These are phyloP conservation scores for Fabriciana adippe DNA, from an alignment of 2,888 invertebrate species.

Conservation along the genomic window DNA sequence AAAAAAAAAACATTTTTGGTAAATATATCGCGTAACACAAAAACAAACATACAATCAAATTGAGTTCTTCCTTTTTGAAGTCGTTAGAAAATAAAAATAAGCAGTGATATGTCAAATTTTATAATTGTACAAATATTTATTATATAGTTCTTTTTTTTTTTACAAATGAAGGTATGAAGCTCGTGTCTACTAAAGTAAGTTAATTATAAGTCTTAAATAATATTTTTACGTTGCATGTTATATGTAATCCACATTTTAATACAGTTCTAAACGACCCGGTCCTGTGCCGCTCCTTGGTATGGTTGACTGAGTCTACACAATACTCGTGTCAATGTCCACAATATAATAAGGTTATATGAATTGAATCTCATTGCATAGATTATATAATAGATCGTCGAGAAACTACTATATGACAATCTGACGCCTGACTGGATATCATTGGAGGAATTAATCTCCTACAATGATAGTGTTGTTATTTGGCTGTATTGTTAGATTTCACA, in stretches of 20 bases:
- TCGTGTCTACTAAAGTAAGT: background rate
- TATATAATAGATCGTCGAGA: slow-evolving; percentile 30
- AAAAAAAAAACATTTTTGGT: background rate
- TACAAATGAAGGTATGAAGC: background rate
- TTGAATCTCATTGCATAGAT: slow-evolving; percentile 33
- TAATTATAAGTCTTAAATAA: background rate
- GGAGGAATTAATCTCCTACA: background rate
- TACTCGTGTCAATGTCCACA: slow-evolving; percentile 31
- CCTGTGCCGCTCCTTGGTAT: slow-evolving; percentile 27
- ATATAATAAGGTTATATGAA: slow-evolving; percentile 27
- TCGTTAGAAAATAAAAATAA: too few relatives aligned
- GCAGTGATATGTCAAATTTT: too few relatives aligned
- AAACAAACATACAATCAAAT: too few relatives aligned
- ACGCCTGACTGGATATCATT: slow-evolving; percentile 17
- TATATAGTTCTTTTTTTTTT: too few relatives aligned
- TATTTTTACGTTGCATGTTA: background rate
- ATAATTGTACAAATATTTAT: too few relatives aligned
- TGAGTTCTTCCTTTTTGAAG: too few relatives aligned
- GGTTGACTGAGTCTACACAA: slow-evolving; percentile 31
- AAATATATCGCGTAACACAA: background rate
- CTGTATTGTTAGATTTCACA: too few relatives aligned
- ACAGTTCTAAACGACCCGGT: background rate
- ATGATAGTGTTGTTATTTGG: background rate
- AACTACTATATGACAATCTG: slow-evolving; percentile 21
- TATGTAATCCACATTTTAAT: background rate